Evolutionary conservation across 2,113 vertebrate genomes (phyloP).

Genomic region (Oryzias javanicus): DNA sequence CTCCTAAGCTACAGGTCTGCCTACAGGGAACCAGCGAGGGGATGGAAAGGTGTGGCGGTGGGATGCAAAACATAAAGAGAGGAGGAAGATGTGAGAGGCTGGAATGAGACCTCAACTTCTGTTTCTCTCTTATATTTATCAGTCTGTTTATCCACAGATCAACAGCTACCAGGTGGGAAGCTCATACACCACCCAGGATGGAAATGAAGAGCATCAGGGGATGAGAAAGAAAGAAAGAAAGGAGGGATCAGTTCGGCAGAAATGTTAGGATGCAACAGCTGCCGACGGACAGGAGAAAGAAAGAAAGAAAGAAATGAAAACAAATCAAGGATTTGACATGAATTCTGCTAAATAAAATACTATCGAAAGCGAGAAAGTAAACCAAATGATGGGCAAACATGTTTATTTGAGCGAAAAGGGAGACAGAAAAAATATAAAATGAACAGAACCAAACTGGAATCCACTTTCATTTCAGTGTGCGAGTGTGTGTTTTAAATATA

Average conservation of each 20-base stretch:
- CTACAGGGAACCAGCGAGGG: slow-evolving; percentile 31
- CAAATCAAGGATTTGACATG: slow-evolving; percentile 33
- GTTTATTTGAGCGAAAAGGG: slow-evolving; percentile 9
- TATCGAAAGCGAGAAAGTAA: no score
- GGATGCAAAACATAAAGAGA: slow-evolving; percentile 41
- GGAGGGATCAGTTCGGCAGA: slow-evolving; percentile 22
- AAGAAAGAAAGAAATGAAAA: slow-evolving; percentile 35
- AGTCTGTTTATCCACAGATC: slow-evolving; percentile 56
- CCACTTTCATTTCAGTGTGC: slow-evolving; percentile 59
- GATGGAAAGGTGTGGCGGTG: slow-evolving; percentile 47
- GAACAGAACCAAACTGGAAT: slow-evolving; percentile 50
- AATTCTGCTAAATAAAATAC: slow-evolving; percentile 13
- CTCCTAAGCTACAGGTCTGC: slow-evolving; percentile 37
- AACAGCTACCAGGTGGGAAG: slow-evolving; percentile 36
- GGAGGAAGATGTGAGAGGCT: slow-evolving; percentile 30
- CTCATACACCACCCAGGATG: slow-evolving; percentile 28
- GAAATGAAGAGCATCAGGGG: slow-evolving; percentile 28
- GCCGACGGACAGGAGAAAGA: slow-evolving; percentile 32
- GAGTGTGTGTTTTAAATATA: slow-evolving; percentile 73
- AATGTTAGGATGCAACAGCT: slow-evolving; percentile 25
- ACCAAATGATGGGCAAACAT: not conserved
- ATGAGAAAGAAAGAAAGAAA: slow-evolving; percentile 4
- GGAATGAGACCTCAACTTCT: slow-evolving; percentile 31
- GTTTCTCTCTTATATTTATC: slow-evolving; percentile 42
- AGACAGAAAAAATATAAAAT: slow-evolving; percentile 25